phyloP scores from a whole-genome alignment of 2,113 vertebrate genomes.

The Morone chrysops region DNA sequence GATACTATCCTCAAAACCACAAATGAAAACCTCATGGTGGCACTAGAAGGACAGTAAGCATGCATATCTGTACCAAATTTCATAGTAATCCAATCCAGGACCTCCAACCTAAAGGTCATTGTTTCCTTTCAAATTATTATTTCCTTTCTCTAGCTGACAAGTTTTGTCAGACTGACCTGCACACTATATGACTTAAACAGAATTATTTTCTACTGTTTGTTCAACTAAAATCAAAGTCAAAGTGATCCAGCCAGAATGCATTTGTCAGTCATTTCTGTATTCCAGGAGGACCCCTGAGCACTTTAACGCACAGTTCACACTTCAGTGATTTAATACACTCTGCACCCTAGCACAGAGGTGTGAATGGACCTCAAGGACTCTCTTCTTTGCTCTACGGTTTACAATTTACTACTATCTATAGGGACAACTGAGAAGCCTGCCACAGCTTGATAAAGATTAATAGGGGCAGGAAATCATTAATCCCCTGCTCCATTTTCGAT shows the following conservation, averaged over 20 bases:
- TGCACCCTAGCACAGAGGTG: conserved; percentile 28
- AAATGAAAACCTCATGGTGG: background rate
- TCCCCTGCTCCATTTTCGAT: conserved; percentile 45
- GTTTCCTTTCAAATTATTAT: background rate
- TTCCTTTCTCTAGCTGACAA: background rate
- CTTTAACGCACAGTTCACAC: conserved; percentile 29
- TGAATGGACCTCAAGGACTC: conserved; percentile 50
- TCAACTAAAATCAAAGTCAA: background rate
- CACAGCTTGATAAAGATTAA: conserved; percentile 65
- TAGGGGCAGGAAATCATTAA: conserved; percentile 59
- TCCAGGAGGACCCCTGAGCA: conserved; percentile 1
- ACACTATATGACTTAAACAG: background rate
- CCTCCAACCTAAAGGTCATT: no score
- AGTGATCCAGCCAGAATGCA: background rate
- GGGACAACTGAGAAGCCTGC: conserved; percentile 30
- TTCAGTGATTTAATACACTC: conserved; percentile 43
- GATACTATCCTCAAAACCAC: background rate
- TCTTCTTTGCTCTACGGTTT: conserved; percentile 40
- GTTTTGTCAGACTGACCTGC: background rate
- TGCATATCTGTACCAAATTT: background rate
- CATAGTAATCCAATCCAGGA: background rate
- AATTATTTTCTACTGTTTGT: background rate
- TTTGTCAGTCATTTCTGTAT: conserved; percentile 1
- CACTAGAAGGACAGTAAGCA: background rate
- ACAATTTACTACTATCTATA: conserved; percentile 47